A percentile compares a stretch with the other conserved stretches of the same genome.
Conservation (phyloP, 2,797 vertebrate genomes). For the Scolopax bukidnonensis region DNA sequence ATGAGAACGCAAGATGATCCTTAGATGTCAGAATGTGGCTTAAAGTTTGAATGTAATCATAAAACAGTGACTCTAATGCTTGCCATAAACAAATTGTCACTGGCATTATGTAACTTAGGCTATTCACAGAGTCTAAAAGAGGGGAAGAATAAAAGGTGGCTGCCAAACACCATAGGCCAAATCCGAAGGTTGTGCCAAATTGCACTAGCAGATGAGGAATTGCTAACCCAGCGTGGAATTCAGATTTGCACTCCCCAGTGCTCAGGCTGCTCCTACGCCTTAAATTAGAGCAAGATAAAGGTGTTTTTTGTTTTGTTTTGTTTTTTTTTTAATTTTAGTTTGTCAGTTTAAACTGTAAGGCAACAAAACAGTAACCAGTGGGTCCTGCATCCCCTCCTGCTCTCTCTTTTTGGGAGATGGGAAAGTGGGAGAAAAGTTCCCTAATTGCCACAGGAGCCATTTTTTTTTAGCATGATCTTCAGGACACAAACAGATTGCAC, state of each 20-base stretch:
- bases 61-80: conserved; percentile 58
- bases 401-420: background rate
- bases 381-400: background rate
- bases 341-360: background rate
- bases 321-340: background rate
- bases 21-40: conserved; percentile 61
- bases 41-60: conserved; percentile 60
- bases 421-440: background rate
- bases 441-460: background rate
- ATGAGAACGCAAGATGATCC: conserved; percentile 53
- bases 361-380: background rate
- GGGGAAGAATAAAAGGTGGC: conserved; percentile 51
- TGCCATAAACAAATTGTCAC: conserved; percentile 65
- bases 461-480: background rate
- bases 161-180: conserved; percentile 38
- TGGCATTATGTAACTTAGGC: conserved; percentile 56
- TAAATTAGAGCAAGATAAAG: background rate
- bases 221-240: conserved; percentile 23
- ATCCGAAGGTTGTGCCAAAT: conserved; percentile 1
- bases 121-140: conserved; percentile 49
- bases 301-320: too few relatives aligned
- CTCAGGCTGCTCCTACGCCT: background rate
- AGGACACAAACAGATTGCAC: background rate
- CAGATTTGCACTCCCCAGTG: background rate
- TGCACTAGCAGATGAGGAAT: background rate